A percentile compares a stretch with the other conserved stretches of the same genome.
These are phyloP conservation scores for Cladorhizidae sp. DNA, from an alignment of 37 sponge, comb jelly and placozoan genomes.

Conservation along the genomic window DNA sequence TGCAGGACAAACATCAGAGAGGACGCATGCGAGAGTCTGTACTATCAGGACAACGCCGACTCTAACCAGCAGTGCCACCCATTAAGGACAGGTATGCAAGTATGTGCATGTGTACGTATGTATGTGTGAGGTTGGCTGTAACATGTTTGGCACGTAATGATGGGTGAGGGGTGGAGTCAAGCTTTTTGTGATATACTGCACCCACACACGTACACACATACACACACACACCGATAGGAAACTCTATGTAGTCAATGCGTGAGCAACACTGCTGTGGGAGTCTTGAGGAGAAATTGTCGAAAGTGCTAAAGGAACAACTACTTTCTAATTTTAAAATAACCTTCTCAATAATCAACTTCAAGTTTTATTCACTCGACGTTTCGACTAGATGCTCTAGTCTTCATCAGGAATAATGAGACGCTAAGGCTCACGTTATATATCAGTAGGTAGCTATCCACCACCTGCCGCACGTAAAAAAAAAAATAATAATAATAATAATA, in stretches of 20 bases:
- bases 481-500: too few relatives aligned
- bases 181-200: not conserved
- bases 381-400: too few relatives aligned
- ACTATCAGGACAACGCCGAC: conserved; percentile 17
- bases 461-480: too few relatives aligned
- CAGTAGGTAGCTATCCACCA: too few relatives aligned
- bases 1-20: conserved; percentile 10
- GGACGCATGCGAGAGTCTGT: conserved; percentile 21
- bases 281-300: conserved; percentile 54
- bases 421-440: too few relatives aligned
- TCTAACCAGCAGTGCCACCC: conserved; percentile 39
- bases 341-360: too few relatives aligned
- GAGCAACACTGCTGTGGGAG: conserved; percentile 29
- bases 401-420: too few relatives aligned
- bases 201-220: not conserved
- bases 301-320: not conserved
- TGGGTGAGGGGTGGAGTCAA: not conserved
- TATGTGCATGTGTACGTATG: not conserved
- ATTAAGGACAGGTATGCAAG: conserved; percentile 31
- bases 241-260: conserved; percentile 66
- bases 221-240: conserved; percentile 13
- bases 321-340: too few relatives aligned
- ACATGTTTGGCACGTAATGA: too few relatives aligned
- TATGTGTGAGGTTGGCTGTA: too few relatives aligned
- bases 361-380: too few relatives aligned